Conservation (phyloP, 2,113 vertebrate genomes). For the Syrrhaptes paradoxus region DNA sequence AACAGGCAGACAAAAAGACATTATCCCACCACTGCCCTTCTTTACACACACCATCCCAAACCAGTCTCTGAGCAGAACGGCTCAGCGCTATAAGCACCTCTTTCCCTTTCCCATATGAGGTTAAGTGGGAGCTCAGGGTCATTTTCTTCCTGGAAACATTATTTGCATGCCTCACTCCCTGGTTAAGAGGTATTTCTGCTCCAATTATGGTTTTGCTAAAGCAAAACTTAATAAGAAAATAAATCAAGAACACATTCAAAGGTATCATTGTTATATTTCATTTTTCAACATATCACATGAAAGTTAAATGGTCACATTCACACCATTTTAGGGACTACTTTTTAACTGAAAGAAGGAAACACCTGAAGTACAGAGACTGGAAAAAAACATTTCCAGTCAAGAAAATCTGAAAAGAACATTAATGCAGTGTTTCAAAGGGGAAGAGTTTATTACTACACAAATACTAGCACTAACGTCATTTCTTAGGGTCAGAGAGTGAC, state of each 20-base stretch:
- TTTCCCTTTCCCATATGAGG: background rate
- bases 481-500: background rate
- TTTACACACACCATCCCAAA: background rate
- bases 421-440: background rate
- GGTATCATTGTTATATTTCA: background rate
- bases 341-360: background rate
- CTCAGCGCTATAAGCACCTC: background rate
- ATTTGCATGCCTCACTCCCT: background rate
- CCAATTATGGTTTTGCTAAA: background rate
- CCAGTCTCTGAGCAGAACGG: background rate
- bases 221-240: background rate
- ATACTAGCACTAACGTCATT: background rate
- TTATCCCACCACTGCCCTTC: background rate
- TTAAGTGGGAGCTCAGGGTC: background rate
- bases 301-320: background rate
- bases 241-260: background rate
- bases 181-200: background rate
- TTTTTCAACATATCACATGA: background rate
- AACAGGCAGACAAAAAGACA: background rate
- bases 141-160: background rate
- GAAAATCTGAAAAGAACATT: background rate
- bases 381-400: background rate
- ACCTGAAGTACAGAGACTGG: background rate
- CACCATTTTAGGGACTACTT: background rate
- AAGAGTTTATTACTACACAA: background rate